These are phyloP conservation scores for Platysternon megacephalum DNA, from an alignment of 2,113 vertebrate genomes.

Conservation along the genomic window DNA sequence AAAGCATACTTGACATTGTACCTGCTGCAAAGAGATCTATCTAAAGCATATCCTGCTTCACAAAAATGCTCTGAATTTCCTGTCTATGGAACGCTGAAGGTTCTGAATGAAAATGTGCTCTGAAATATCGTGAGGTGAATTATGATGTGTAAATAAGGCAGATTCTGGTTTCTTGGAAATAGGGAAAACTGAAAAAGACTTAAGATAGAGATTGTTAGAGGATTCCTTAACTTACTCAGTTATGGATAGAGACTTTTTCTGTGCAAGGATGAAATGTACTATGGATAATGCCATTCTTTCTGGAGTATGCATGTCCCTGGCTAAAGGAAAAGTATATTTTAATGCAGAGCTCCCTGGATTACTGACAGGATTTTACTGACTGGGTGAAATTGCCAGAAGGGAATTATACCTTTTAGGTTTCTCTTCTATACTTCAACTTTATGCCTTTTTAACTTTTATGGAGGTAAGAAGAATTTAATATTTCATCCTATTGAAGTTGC, in stretches of 20 bases:
- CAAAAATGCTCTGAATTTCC: background rate
- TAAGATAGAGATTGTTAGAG: background rate
- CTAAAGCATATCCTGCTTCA: fast-evolving
- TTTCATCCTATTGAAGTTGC: background rate
- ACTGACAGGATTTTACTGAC: background rate
- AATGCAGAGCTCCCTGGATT: background rate
- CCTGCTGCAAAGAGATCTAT: background rate
- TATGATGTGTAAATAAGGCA: background rate
- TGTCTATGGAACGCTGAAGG: background rate
- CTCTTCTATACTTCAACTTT: background rate
- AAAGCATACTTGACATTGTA: background rate
- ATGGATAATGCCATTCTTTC: background rate
- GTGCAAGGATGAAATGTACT: background rate
- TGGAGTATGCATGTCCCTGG: background rate
- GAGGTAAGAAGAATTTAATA: background rate
- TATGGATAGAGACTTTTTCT: background rate
- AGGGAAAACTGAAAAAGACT: background rate
- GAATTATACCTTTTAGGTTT: background rate
- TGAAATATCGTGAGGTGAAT: background rate
- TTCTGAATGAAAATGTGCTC: background rate
- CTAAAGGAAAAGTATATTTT: background rate
- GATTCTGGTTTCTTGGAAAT: background rate
- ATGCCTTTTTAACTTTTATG: background rate
- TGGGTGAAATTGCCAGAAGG: background rate
- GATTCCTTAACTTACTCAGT: background rate